These are phyloP conservation scores for Cyclargus thomasi DNA, from an alignment of 1,140 invertebrate species.

Conservation along the genomic window DNA sequence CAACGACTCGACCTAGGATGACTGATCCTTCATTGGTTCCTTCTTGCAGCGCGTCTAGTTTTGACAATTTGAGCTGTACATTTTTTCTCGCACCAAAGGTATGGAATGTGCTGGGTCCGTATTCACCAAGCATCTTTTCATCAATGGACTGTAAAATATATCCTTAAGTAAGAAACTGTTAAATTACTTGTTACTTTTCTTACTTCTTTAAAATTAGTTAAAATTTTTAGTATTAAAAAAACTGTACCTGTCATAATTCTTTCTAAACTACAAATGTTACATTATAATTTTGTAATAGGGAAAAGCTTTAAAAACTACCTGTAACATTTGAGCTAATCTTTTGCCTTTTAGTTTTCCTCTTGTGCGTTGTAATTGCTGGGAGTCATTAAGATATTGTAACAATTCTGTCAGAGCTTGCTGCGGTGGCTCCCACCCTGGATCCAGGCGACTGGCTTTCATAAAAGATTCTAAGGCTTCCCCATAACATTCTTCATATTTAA, in stretches of 20 bases:
- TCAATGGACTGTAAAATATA: slow-evolving; percentile 48
- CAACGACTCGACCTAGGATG: slow-evolving; percentile 87
- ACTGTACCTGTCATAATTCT: too few relatives aligned
- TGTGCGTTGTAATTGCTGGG: slow-evolving; percentile 78
- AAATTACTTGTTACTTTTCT: too few relatives aligned
- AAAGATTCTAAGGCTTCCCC: slow-evolving; percentile 82
- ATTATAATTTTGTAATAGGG: neutral
- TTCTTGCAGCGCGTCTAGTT: slow-evolving; percentile 42
- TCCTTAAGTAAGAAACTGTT: neutral
- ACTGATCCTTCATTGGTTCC: slow-evolving; percentile 78
- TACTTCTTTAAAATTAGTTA: too few relatives aligned
- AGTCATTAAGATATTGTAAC: slow-evolving; percentile 80
- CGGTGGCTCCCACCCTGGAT: slow-evolving; percentile 85
- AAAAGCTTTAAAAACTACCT: slow-evolving; percentile 63
- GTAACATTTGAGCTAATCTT: slow-evolving; percentile 80
- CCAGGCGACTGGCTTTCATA: slow-evolving; percentile 78
- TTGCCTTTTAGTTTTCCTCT: slow-evolving; percentile 87
- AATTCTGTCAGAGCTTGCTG: slow-evolving; percentile 78
- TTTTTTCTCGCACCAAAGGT: slow-evolving; percentile 38
- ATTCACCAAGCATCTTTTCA: slow-evolving; percentile 49
- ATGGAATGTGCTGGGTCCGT: slow-evolving; percentile 38
- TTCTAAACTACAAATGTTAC: neutral
- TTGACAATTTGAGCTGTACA: slow-evolving; percentile 33
- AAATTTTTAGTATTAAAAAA: too few relatives aligned
- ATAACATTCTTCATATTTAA: slow-evolving; percentile 89